Conservation (phyloP, 2,797 vertebrate species). For the Sparidentex hasta region DNA sequence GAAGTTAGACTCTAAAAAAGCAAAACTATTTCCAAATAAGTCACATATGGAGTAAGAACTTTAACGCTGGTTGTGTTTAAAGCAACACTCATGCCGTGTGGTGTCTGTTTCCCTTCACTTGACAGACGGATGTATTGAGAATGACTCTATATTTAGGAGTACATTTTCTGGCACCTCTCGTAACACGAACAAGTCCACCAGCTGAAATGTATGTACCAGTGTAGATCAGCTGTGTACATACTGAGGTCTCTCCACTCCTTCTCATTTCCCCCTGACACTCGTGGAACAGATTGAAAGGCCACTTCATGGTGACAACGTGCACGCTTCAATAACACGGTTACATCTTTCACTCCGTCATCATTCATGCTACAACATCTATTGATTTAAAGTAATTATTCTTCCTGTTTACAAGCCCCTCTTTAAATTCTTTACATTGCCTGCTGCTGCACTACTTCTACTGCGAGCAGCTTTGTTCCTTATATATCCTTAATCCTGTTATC, state of each 20-base stretch:
- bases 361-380: conserved; percentile 11
- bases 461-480: conserved; percentile 22
- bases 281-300: conserved; percentile 59
- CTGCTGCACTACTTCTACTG: conserved; percentile 1
- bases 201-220: conserved; percentile 42
- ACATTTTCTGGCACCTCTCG: conserved; percentile 23
- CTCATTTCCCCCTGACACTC: conserved; percentile 36
- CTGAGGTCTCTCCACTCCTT: conserved; percentile 7
- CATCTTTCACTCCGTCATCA: background rate
- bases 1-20: too few species aligned
- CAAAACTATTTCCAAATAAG: too few species aligned
- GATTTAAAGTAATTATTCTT: conserved; percentile 17
- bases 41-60: background rate
- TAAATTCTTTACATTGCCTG: background rate
- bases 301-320: conserved; percentile 19
- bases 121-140: conserved; percentile 40
- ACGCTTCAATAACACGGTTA: conserved; percentile 12
- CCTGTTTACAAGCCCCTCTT: background rate
- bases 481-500: conserved; percentile 43
- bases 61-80: conserved; percentile 1
- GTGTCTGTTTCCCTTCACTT: conserved; percentile 27
- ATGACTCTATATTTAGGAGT: conserved; percentile 20
- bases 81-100: background rate
- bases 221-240: conserved; percentile 50
- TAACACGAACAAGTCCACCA: background rate